Evolutionary conservation across 2,888 invertebrate genomes (phyloP).

Genomic region (Meliscaeva auricollis): DNA sequence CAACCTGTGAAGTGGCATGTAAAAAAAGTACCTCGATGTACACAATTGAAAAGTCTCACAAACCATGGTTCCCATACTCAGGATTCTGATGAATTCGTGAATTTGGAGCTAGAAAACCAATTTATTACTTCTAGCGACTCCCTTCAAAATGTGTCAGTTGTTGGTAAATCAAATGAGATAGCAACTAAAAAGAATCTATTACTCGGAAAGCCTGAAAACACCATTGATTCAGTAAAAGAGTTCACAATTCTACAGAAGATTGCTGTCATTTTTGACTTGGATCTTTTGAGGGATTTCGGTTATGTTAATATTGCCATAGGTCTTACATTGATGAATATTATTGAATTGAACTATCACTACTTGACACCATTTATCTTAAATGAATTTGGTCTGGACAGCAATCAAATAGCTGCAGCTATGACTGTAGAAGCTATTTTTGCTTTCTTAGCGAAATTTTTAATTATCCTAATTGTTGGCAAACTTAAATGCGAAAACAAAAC

Average conservation of each 20-base stretch:
- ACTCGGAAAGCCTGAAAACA: conserved; percentile 56
- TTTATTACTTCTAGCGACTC: no score
- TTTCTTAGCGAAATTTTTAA: conserved; percentile 87
- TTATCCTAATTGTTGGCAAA: conserved; percentile 88
- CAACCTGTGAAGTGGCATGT: conserved; percentile 91
- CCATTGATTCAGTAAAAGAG: conserved; percentile 81
- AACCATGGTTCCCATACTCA: not conserved
- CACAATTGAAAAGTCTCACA: conserved; percentile 76
- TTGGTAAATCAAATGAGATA: no score
- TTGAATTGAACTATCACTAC: conserved; percentile 90
- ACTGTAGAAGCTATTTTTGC: conserved; percentile 88
- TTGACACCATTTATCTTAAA: conserved; percentile 89
- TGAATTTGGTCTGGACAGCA: conserved; percentile 86
- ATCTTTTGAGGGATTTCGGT: conserved; percentile 88
- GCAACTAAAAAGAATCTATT: conserved; percentile 68
- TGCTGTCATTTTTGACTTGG: conserved; percentile 88
- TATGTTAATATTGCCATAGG: conserved; percentile 90
- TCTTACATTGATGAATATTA: conserved; percentile 89
- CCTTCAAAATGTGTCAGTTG: not conserved
- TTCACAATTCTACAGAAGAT: conserved; percentile 86
- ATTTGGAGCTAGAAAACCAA: conserved; percentile 78
- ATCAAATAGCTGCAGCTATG: conserved; percentile 88
- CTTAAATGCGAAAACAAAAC: conserved; percentile 89
- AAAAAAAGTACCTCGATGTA: conserved; percentile 83
- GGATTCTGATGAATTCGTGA: not conserved